Evolutionary conservation across 2,797 vertebrate genomes (phyloP), one percentile per base, ranked within the genome.

Genomic region (Acanthurus leucopareius): DNA sequence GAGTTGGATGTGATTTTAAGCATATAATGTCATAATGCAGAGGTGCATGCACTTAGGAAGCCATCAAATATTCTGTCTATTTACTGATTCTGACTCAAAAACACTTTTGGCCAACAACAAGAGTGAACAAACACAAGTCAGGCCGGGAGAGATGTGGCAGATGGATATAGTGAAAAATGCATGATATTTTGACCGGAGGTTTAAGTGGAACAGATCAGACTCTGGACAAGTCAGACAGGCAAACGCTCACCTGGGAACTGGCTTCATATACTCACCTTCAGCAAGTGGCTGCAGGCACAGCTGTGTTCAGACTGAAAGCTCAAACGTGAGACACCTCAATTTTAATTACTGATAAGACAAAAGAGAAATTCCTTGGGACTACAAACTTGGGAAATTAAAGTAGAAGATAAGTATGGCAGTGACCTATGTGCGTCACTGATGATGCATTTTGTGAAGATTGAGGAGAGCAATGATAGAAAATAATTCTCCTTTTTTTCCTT

Each of bases 281-380:
- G 80, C 52, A 16, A 77, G 32, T 40, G 49, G 49, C 62, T 64
- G 35, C 3, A 8, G 48, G 61, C 40, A 19, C 45, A 32, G 11
- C 49, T 57, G 51, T 49, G 28, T 75, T 82, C 60, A 67, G 62
- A 48, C 16, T 52, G 11, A 47, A 22, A 51, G 32, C 42, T 65
- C 25, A 51, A 54, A 82, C 42, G 1, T 38, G 38, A 60, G 40
- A 45, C 66, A 15, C 52, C 40, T 5, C 9, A 7, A 11, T 64
- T 75, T 45, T 78, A 81, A 70, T 80, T 72, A 73, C 51, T 65
- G 71, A 82, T 78, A 64, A 69, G 53, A 66, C 49, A 44, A 69
- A 71, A 61, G 58, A 57, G 22, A 74, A 74, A 72, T 83, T 51
- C 51, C 16, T 1, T 10, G 17, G 62, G 10, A 32, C 4, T 54